Base-by-base conservation (phyloP, 2,113 vertebrate species). In the Psettodes erumei region DNA sequence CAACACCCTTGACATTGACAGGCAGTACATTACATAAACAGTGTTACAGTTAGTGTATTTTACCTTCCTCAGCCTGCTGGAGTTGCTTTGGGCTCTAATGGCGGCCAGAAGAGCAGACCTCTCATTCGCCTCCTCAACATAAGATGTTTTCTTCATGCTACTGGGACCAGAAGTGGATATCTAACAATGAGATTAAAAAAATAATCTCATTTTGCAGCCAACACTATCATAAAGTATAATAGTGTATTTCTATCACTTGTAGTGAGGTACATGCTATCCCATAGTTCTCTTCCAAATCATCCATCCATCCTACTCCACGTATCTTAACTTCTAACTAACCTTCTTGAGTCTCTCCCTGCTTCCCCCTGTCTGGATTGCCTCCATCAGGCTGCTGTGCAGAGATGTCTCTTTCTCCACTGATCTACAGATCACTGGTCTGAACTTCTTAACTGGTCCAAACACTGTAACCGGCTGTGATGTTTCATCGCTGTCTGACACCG, bases 381-480 rank as follows among this genome's bases (percentile, higher is more conserved):
- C 96, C 97, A 99, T 99, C 38, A 99, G 93, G 28, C 92, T 93
- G 51, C 94, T 95, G 88, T 99, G 98, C 54, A 98, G 84, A 3
- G 94, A 95, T 0, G 90, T 93, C 12, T 98, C 96, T 86, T 95
- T 96, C 13, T 95, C 95, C 56, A 94, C 40, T 1, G 96, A 94
- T 86, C 89, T 96, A 76, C 92, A 94, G 66, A 95, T 32, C 1
- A 99, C 87, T 2, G 97, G 96, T 50, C 89, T 95, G 88, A 98
- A 97, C 84, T 95, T 98, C 77, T 95, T 96, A 80, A 97, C 94
- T 10, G 96, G 96, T 37, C 97, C 98, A 9, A 99, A 99, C 71
- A 96, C 80, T 40, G 88, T 90, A 16, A 81, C 72, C 4, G 82
- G 67, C n/a, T 62, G 78, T 48, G 85, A 61, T 38, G 16, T 13